Percentiles rank a stretch among this genome's conserved stretches.
Evolutionary conservation across 2,888 invertebrate genomes (phyloP).

Genomic region (Ennomos erosarius): DNA sequence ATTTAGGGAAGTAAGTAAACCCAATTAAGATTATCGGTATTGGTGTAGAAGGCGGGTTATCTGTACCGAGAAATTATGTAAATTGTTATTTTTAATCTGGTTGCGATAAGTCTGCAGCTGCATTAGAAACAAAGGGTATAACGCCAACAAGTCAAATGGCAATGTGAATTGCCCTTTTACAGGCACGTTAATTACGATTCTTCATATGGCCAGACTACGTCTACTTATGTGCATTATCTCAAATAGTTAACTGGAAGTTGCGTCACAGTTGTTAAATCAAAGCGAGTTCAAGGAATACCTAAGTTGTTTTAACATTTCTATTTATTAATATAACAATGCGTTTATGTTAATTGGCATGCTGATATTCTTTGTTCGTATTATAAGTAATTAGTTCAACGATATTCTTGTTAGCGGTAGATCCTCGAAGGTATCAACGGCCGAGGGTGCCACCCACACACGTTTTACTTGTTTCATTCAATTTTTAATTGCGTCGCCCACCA

Average conservation of each 20-base stretch:
- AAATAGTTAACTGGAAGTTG: conserved; percentile 62
- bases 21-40: conserved; percentile 46
- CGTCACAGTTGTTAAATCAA: conserved; percentile 53
- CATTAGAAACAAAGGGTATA: conserved; percentile 76
- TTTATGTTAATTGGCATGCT: conserved; percentile 11
- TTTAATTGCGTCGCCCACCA: conserved; percentile 78
- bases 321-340: conserved; percentile 21
- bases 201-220: conserved; percentile 58
- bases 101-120: conserved; percentile 79
- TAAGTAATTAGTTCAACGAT: conserved; percentile 22
- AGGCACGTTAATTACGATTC: conserved; percentile 54
- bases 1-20: conserved; percentile 37
- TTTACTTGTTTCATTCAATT: conserved; percentile 65
- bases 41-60: conserved; percentile 65
- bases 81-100: conserved; percentile 73
- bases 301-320: conserved; percentile 38
- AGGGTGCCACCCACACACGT: conserved; percentile 63
- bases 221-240: conserved; percentile 68
- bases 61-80: conserved; percentile 70
- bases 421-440: conserved; percentile 37
- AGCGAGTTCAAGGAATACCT: conserved; percentile 26
- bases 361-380: conserved; percentile 22
- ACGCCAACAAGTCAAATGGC: conserved; percentile 66
- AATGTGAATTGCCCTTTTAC: conserved; percentile 61
- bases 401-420: conserved; percentile 25